Percentiles rank a stretch among this genome's conserved stretches.
phyloP scores from a whole-genome alignment of 2,797 vertebrate genomes.

The Paratrypauchen microcephalus region DNA sequence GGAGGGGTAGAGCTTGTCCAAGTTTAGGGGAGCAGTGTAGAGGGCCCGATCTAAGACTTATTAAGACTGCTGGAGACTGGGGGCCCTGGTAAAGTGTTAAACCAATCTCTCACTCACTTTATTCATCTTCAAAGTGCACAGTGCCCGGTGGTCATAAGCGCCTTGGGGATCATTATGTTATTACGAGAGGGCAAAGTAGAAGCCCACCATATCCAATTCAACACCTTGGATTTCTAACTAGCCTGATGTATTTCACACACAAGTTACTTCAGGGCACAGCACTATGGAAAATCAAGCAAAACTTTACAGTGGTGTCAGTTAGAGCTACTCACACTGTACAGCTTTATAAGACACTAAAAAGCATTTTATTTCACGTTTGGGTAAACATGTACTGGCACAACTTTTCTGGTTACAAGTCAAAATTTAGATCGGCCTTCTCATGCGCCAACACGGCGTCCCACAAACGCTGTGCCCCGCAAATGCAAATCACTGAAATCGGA shows the following conservation, averaged over 20 bases:
- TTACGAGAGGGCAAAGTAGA: background rate
- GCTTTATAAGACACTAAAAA: background rate
- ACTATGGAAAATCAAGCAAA: background rate
- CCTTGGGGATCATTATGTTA: conserved; percentile 12
- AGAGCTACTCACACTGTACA: background rate
- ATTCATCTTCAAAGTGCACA: conserved; percentile 49
- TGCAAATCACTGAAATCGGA: no score
- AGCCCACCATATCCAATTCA: conserved; percentile 30
- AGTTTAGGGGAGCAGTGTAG: conserved; percentile 71
- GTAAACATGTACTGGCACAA: no score
- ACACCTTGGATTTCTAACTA: conserved; percentile 20
- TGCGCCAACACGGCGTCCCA: no score
- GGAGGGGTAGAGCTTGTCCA: conserved; percentile 76
- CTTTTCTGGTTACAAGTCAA: no score
- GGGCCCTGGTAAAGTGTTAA: conserved; percentile 64
- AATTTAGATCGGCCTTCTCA: no score
- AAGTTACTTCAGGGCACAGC: background rate
- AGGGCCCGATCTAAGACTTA: conserved; percentile 57
- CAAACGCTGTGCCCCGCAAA: no score
- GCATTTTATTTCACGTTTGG: background rate
- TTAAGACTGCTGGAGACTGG: conserved; percentile 51
- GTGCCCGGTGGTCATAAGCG: conserved; percentile 22
- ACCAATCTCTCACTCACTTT: conserved; percentile 57
- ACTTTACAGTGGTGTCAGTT: background rate
- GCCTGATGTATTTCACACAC: conserved; percentile 5